These are phyloP conservation scores for Diaperis boleti DNA, from an alignment of 2,888 invertebrate species.

Conservation along the genomic window DNA sequence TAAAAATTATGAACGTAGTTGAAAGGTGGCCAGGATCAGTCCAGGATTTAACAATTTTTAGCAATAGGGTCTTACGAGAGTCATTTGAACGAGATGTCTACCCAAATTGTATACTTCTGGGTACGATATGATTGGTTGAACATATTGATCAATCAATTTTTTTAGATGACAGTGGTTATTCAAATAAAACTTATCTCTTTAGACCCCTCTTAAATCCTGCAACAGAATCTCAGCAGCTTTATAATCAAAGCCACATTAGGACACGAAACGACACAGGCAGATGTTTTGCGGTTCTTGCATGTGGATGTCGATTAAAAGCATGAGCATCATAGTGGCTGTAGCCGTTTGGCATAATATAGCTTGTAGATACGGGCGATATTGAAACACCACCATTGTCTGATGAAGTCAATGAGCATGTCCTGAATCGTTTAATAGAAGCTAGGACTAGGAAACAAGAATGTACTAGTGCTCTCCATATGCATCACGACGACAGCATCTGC, in stretches of 20 bases:
- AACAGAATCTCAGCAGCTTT: too few relatives aligned
- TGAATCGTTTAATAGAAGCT: too few relatives aligned
- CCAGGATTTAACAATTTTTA: slow-evolving; percentile 50
- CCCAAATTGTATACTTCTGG: neutral
- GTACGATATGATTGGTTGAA: slow-evolving; percentile 20
- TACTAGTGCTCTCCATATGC: too few relatives aligned
- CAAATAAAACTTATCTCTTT: too few relatives aligned
- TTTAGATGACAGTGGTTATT: slow-evolving; percentile 56
- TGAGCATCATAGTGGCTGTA: slow-evolving; percentile 46
- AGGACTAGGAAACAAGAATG: too few relatives aligned
- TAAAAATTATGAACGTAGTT: slow-evolving; percentile 47
- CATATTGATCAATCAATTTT: too few relatives aligned
- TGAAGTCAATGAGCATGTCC: too few relatives aligned
- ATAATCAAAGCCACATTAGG: slow-evolving; percentile 7
- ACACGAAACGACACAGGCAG: slow-evolving; percentile 46
- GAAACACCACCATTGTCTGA: too few relatives aligned
- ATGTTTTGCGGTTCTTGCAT: slow-evolving; percentile 44
- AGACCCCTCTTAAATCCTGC: too few relatives aligned
- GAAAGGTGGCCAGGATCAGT: too few relatives aligned
- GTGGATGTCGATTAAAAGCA: slow-evolving; percentile 30
- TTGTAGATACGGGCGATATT: neutral
- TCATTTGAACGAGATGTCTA: neutral
- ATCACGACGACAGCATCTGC: too few relatives aligned
- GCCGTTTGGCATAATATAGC: slow-evolving; percentile 49
- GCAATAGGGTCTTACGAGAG: slow-evolving; percentile 39